Conservation (phyloP, 1,140 invertebrate genomes). For the Danaus plexippus region DNA sequence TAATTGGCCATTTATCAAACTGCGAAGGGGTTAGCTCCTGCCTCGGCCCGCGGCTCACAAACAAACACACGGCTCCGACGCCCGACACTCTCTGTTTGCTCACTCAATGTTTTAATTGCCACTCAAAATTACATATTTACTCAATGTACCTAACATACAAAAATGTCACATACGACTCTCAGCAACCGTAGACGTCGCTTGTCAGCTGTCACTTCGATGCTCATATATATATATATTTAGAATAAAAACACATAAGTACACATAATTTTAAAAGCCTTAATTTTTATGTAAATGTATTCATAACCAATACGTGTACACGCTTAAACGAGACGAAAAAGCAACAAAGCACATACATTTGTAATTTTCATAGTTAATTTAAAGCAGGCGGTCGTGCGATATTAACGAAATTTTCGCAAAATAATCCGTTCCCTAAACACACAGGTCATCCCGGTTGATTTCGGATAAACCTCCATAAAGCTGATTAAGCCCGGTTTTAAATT, state of each 20-base stretch:
- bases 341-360: constrained; percentile 23
- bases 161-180: no score
- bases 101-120: not conserved
- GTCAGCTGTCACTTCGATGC: no score
- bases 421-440: constrained; percentile 62
- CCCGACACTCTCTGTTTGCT: constrained; percentile 6
- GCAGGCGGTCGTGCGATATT: constrained; percentile 32
- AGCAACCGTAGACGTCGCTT: no score
- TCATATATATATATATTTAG: no score
- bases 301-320: no score
- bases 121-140: no score
- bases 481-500: constrained; percentile 68
- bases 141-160: no score
- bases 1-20: constrained; percentile 74
- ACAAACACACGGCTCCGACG: constrained; percentile 46
- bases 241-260: no score
- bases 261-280: no score
- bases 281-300: no score
- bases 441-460: constrained; percentile 46
- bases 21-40: constrained; percentile 69
- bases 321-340: constrained; percentile 2
- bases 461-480: constrained; percentile 56
- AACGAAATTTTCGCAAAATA: constrained; percentile 58
- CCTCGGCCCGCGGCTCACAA: constrained; percentile 39
- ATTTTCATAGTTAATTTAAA: constrained; percentile 24